Conservation (phyloP, 2,888 invertebrate genomes). For the Calliphora vomitoria region DNA sequence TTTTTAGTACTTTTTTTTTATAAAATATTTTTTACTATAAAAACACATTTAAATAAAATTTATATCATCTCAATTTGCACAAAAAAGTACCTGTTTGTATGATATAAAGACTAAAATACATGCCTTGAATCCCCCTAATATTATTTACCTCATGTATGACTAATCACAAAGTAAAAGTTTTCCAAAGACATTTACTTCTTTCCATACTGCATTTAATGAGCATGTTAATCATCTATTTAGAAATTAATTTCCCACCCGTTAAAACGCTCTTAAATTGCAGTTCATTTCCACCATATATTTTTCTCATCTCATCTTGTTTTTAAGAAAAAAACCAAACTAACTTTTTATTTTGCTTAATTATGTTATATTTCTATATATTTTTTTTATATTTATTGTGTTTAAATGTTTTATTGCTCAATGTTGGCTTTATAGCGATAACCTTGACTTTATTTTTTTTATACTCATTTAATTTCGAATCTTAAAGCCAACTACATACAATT, state of each 20-base stretch:
- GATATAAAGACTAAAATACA: too few species aligned
- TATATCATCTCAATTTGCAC: too few species aligned
- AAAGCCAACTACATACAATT: neutral
- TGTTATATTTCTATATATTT: neutral
- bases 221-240: neutral
- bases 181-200: neutral
- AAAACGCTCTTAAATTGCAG: neutral
- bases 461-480: slow-evolving; percentile 13
- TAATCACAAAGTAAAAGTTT: slow-evolving; percentile 63
- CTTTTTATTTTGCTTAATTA: neutral
- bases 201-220: neutral
- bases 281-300: neutral
- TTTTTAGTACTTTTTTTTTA: too few species aligned
- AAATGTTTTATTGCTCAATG: slow-evolving; percentile 33
- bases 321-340: neutral
- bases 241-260: slow-evolving; percentile 32
- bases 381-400: neutral
- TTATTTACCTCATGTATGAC: slow-evolving; percentile 8
- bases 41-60: too few species aligned
- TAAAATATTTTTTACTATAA: too few species aligned
- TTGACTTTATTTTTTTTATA: slow-evolving; percentile 62
- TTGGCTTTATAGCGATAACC: slow-evolving; percentile 55
- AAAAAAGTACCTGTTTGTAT: too few species aligned
- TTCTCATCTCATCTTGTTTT: neutral
- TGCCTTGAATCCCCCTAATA: too few species aligned